A percentile compares a stretch with the other conserved stretches of the same genome.
phyloP scores from a whole-genome alignment of 2,797 vertebrate genomes.

The Pogoniulus pusillus region DNA sequence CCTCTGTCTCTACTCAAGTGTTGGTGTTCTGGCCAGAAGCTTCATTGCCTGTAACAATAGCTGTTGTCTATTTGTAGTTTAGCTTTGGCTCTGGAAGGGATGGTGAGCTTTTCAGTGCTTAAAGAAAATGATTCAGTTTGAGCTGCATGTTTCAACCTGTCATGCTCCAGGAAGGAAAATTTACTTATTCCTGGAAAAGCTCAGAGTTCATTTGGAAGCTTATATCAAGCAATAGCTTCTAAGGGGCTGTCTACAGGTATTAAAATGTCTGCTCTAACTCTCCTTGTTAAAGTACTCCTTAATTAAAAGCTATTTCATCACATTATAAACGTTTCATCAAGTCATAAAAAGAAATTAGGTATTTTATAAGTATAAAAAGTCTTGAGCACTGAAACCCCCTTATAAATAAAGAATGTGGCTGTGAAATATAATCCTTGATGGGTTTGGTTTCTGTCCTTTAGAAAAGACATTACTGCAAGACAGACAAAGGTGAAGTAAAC shows the following conservation, averaged over 20 bases:
- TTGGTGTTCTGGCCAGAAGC: background rate
- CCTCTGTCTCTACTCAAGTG: background rate
- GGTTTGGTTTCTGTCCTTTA: slow-evolving; percentile 36
- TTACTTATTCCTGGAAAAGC: background rate
- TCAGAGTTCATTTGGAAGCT: background rate
- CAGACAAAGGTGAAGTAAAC: slow-evolving; percentile 9
- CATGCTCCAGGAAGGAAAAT: background rate
- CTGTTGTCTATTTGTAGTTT: background rate
- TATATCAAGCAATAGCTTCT: background rate
- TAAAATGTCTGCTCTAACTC: background rate
- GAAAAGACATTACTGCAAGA: background rate
- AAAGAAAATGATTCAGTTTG: background rate
- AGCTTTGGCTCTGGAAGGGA: background rate
- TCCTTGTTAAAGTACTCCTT: background rate
- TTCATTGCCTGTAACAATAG: background rate
- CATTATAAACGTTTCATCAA: slow-evolving; percentile 28
- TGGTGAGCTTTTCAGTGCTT: background rate
- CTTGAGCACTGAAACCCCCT: slow-evolving; percentile 1
- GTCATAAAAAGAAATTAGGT: background rate
- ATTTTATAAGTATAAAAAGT: slow-evolving; percentile 17
- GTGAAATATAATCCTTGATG: slow-evolving; percentile 50
- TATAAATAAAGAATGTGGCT: slow-evolving; percentile 58
- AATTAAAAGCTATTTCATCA: slow-evolving; percentile 22
- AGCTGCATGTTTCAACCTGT: background rate
- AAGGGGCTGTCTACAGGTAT: background rate